A percentile compares a stretch with the other conserved stretches of the same genome.
phyloP scores from a whole-genome alignment of 2,888 invertebrate species.

The Pycnomerus fuliginosus region DNA sequence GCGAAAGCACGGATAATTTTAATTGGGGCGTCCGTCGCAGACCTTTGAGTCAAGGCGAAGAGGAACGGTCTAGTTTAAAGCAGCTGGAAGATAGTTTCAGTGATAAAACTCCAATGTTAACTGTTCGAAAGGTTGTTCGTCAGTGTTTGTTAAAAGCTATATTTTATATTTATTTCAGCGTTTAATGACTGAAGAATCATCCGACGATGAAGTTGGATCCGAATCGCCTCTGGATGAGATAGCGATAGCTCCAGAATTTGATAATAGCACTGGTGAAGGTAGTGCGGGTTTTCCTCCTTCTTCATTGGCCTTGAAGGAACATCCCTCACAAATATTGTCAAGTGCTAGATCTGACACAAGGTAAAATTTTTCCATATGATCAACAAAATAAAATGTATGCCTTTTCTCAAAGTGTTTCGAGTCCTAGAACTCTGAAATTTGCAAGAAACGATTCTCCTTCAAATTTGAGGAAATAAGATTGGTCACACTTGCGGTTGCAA shows the following conservation, averaged over 20 bases:
- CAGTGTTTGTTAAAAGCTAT: too few relatives aligned
- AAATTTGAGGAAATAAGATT: too few relatives aligned
- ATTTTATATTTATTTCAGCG: slow-evolving; percentile 53
- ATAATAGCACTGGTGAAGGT: slow-evolving; percentile 54
- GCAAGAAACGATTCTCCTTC: too few relatives aligned
- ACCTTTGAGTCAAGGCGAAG: slow-evolving; percentile 78
- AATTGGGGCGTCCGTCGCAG: slow-evolving; percentile 93
- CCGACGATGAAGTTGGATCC: slow-evolving; percentile 80
- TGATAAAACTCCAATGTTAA: slow-evolving; percentile 67
- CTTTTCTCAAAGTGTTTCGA: too few relatives aligned
- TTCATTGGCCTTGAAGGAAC: slow-evolving; percentile 62
- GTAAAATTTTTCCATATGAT: slow-evolving; percentile 45
- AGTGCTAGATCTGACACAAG: slow-evolving; percentile 68
- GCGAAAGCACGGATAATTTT: slow-evolving; percentile 93
- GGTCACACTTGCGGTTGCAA: too few relatives aligned
- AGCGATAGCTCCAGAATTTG: slow-evolving; percentile 60
- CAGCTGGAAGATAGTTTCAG: slow-evolving; percentile 69
- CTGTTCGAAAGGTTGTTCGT: slow-evolving; percentile 61
- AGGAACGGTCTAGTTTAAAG: slow-evolving; percentile 59
- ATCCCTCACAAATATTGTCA: slow-evolving; percentile 64
- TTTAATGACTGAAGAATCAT: slow-evolving; percentile 73
- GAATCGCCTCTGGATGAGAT: slow-evolving; percentile 78
- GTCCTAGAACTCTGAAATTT: too few relatives aligned
- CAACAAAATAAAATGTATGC: not conserved
- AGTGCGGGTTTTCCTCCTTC: slow-evolving; percentile 63